Evolutionary conservation across 1,140 invertebrate genomes (phyloP).

Genomic region (Batillaria attramentaria): DNA sequence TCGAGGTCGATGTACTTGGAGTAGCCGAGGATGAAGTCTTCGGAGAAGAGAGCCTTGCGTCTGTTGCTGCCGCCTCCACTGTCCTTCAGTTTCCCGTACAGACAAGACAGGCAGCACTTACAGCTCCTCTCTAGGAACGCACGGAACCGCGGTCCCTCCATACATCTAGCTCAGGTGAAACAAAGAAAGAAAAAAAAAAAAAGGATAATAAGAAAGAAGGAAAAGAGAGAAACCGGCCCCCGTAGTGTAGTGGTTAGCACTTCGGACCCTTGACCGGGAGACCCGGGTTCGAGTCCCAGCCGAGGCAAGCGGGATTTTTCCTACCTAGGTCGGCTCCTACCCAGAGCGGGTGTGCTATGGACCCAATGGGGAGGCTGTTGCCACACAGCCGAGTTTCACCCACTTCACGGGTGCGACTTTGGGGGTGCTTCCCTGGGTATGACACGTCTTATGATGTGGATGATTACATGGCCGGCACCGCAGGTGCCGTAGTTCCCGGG

Average conservation of each 20-base stretch:
- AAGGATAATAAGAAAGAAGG: not conserved
- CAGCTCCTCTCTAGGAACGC: slow-evolving; percentile 24
- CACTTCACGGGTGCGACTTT: too few species aligned
- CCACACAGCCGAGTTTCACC: too few species aligned
- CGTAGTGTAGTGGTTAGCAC: not conserved
- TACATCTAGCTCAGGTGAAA: not conserved
- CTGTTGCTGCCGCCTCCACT: not conserved
- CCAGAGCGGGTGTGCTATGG: too few species aligned
- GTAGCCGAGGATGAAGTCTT: slow-evolving; percentile 51
- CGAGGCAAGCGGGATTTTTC: too few species aligned
- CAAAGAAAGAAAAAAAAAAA: not conserved
- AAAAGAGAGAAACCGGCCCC: not conserved
- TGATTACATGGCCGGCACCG: too few species aligned
- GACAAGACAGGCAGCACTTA: slow-evolving; percentile 27
- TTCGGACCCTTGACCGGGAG: too few species aligned
- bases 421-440: too few species aligned
- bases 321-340: too few species aligned
- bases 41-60: slow-evolving; percentile 34
- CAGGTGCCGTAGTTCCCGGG: too few species aligned
- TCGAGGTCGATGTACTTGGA: slow-evolving; percentile 55
- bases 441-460: too few species aligned
- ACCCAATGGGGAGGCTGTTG: too few species aligned
- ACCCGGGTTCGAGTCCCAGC: too few species aligned
- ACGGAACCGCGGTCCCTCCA: slow-evolving; percentile 27
- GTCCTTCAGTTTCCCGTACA: slow-evolving; percentile 35